These are phyloP conservation scores for Sinocyclocheilus maitianheensis DNA, from an alignment of 2,113 vertebrate species.

Conservation along the genomic window DNA sequence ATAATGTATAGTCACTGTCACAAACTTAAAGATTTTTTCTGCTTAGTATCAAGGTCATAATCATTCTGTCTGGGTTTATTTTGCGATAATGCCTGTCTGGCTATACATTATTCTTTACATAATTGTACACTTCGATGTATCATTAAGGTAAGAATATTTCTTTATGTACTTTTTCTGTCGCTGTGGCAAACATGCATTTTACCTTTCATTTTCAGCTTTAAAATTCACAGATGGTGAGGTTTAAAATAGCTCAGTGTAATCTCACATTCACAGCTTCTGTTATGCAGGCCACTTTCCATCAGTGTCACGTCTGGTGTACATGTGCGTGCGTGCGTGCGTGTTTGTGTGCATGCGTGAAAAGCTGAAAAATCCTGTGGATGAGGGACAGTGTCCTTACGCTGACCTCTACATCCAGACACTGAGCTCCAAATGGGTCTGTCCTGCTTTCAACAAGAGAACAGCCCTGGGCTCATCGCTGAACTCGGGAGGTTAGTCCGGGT, in stretches of 20 bases:
- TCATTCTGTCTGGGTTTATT: not conserved
- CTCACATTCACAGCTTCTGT: not conserved
- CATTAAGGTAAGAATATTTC: not conserved
- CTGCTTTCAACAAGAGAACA: not conserved
- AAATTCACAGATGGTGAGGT: not conserved
- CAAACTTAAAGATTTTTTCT: not conserved
- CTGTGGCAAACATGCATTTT: not conserved
- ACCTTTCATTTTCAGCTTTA: not conserved
- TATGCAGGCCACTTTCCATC: not conserved
- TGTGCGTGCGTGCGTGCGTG: not conserved
- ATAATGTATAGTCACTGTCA: not conserved
- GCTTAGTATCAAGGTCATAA: not conserved
- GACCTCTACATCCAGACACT: conserved; percentile 26
- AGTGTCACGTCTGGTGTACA: not conserved
- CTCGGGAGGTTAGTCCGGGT: not conserved
- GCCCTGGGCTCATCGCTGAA: not conserved
- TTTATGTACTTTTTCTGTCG: not conserved
- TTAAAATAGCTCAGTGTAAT: conserved; percentile 15
- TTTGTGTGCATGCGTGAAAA: not conserved
- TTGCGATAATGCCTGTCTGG: not conserved
- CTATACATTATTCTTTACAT: not conserved
- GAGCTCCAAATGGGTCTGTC: not conserved
- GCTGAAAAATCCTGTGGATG: not conserved
- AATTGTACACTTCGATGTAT: not conserved
- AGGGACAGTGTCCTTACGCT: not conserved